Evolutionary conservation across 2,113 vertebrate species (phyloP).

Genomic region (Corydoras sp.): DNA sequence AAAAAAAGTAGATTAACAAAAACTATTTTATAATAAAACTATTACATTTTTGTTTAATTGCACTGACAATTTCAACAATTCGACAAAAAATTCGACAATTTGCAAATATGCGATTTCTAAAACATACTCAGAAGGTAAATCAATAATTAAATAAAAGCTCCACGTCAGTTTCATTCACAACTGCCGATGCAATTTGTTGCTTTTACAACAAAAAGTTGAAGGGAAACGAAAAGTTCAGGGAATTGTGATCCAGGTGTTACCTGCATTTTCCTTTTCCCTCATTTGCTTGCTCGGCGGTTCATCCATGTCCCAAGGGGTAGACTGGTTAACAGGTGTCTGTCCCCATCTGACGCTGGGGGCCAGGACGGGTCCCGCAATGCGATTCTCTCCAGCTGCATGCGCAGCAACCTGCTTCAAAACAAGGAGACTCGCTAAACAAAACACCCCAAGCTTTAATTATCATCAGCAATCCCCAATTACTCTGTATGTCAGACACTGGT

Average conservation of each 20-base stretch:
- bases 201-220: too few relatives aligned
- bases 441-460: constrained; percentile 36
- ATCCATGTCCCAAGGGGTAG: constrained; percentile 96
- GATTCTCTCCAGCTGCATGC: constrained; percentile 85
- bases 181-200: too few relatives aligned
- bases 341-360: constrained; percentile 91
- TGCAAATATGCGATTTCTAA: too few relatives aligned
- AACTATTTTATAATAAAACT: too few relatives aligned
- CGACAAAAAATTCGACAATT: too few relatives aligned
- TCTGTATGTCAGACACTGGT: constrained; percentile 28
- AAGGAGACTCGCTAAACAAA: constrained; percentile 23
- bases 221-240: too few relatives aligned
- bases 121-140: too few relatives aligned
- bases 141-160: too few relatives aligned
- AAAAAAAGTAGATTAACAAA: too few relatives aligned
- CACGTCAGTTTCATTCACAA: too few relatives aligned
- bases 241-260: constrained; percentile 54
- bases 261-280: constrained; percentile 86
- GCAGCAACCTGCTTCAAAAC: constrained; percentile 73
- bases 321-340: constrained; percentile 97
- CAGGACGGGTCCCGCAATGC: constrained; percentile 79
- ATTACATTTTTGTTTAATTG: too few relatives aligned
- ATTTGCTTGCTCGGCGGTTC: constrained; percentile 94
- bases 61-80: too few relatives aligned
- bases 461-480: constrained; percentile 25